A percentile compares a stretch with the other conserved stretches of the same genome.
Conservation (phyloP, 2,888 invertebrate species). For the Autographa pulchrina region DNA sequence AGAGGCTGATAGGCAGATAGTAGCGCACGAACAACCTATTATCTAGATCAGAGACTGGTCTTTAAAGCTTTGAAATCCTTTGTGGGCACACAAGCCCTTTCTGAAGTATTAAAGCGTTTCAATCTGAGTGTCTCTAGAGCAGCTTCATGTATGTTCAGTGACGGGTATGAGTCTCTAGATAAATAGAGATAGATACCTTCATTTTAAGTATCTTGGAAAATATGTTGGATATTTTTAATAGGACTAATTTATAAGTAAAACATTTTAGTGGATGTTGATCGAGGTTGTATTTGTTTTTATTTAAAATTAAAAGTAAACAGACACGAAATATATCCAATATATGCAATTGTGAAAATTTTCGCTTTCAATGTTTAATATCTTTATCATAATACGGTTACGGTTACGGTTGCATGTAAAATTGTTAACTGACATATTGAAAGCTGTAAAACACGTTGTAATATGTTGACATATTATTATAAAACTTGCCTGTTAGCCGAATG, state of each 20-base stretch:
- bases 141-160: constrained; percentile 17
- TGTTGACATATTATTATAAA: constrained; percentile 8
- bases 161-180: not conserved
- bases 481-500: constrained; percentile 13
- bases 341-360: too few relatives aligned
- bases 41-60: constrained; percentile 60
- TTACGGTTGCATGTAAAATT: too few relatives aligned
- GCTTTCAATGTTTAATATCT: too few relatives aligned
- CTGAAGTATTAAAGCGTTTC: constrained; percentile 37
- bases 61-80: constrained; percentile 50
- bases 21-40: constrained; percentile 50
- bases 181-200: not conserved
- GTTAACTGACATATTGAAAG: not conserved
- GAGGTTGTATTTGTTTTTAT: too few relatives aligned
- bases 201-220: too few relatives aligned
- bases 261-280: too few relatives aligned
- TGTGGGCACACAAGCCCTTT: constrained; percentile 47
- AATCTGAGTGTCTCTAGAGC: constrained; percentile 10
- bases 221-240: too few relatives aligned
- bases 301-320: too few relatives aligned
- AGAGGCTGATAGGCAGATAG: constrained; percentile 53
- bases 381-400: too few relatives aligned
- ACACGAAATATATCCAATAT: too few relatives aligned
- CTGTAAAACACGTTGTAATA: constrained; percentile 30
- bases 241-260: too few relatives aligned